Conservation (phyloP, 2,113 vertebrate genomes). For the Erpornis zantholeuca region DNA sequence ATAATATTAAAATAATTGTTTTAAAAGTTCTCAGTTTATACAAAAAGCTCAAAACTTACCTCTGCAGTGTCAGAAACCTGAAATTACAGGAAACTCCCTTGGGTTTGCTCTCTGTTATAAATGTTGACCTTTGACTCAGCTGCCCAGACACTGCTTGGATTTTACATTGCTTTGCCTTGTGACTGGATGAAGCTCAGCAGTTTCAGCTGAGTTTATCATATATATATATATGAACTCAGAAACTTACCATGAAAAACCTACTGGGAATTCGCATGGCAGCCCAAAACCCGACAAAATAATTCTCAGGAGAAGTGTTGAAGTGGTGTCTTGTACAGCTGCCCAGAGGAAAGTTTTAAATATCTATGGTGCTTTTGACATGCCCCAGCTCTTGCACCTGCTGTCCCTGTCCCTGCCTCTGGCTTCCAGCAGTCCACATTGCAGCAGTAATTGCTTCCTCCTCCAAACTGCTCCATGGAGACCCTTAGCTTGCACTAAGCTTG, state of each 20-base stretch:
- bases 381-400: not conserved
- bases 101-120: not conserved
- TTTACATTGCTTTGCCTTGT: not conserved
- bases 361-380: not conserved
- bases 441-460: not conserved
- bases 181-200: not conserved
- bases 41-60: not conserved
- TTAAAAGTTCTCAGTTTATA: not conserved
- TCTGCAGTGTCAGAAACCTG: not conserved
- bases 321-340: not conserved
- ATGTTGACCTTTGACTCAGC: constrained; percentile 6
- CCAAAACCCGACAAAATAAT: not conserved
- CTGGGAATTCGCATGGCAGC: not conserved
- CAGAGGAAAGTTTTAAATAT: not conserved
- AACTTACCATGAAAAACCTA: not conserved
- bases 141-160: not conserved
- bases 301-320: not conserved
- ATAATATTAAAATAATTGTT: not conserved
- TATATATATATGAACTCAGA: not conserved
- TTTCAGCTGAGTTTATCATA: not conserved
- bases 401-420: not conserved
- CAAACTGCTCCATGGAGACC: not conserved
- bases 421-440: accelerated
- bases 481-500: not conserved
- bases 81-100: not conserved